Evolutionary conservation across 64 coral and sea anemone genomes (phyloP).

Genomic region (Montipora efflorescens): DNA sequence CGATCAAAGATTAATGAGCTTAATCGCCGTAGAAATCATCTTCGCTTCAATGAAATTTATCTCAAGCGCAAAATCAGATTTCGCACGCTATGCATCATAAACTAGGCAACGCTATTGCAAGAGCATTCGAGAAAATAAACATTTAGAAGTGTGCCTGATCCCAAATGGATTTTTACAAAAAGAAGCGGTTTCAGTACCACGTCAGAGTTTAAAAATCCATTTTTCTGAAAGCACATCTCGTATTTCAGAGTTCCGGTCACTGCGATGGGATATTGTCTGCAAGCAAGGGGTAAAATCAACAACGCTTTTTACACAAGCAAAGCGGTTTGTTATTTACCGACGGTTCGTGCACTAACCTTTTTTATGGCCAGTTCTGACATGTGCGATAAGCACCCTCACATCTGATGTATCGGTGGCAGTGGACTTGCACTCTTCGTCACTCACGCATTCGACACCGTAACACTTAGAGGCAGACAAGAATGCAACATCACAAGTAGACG

Average conservation of each 20-base stretch:
- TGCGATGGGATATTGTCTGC: neutral
- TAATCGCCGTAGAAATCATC: slow-evolving; percentile 58
- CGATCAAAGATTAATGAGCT: slow-evolving; percentile 53
- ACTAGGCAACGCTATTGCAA: neutral
- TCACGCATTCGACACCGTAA: slow-evolving; percentile 98
- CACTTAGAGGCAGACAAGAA: slow-evolving; percentile 96
- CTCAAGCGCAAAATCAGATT: slow-evolving; percentile 58
- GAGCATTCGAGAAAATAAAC: neutral
- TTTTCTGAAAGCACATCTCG: neutral
- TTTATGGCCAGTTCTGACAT: slow-evolving; percentile 89
- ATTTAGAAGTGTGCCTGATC: neutral
- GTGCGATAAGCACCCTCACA: slow-evolving; percentile 96
- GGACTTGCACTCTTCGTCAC: slow-evolving; percentile 95
- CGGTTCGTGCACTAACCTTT: slow-evolving; percentile 83
- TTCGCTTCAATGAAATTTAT: slow-evolving; percentile 72
- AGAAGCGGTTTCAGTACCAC: neutral
- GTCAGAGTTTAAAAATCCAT: neutral
- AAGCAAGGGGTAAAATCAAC: neutral
- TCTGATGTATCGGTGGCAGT: slow-evolving; percentile 98
- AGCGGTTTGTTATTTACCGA: neutral
- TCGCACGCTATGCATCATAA: slow-evolving; percentile 12
- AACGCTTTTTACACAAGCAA: neutral
- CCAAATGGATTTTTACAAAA: neutral
- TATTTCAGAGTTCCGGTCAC: neutral
- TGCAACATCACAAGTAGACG: slow-evolving; percentile 92